These are phyloP conservation scores for Aphelenchoides avenae DNA, from an alignment of 1,140 invertebrate genomes.

Conservation along the genomic window DNA sequence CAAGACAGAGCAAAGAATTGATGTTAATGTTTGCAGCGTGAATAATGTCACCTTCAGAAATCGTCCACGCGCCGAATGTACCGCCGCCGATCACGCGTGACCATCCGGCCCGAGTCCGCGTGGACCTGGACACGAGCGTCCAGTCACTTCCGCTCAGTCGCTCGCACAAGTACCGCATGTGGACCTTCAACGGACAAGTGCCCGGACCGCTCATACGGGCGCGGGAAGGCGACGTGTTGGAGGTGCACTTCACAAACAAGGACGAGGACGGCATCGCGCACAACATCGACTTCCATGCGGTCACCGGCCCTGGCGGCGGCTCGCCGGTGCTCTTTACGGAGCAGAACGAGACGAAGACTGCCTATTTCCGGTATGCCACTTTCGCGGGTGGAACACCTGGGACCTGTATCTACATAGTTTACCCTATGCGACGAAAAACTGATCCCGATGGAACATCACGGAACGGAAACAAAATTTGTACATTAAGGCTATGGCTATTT, in stretches of 20 bases:
- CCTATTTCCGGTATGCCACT: no score
- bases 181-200: constrained; percentile 13
- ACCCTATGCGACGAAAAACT: no score
- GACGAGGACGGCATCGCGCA: constrained; percentile 12
- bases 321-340: background rate
- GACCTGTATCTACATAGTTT: no score
- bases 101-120: constrained; percentile 12
- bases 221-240: constrained; percentile 16
- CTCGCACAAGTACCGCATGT: constrained; percentile 16
- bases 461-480: no score
- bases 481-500: no score
- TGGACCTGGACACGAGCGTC: constrained; percentile 12
- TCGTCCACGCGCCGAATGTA: constrained; percentile 14
- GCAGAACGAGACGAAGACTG: no score
- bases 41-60: no score
- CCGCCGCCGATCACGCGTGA: constrained; percentile 16
- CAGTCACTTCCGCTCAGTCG: background rate
- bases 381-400: no score
- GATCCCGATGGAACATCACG: no score
- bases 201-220: constrained; percentile 22
- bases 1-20: no score
- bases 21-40: no score
- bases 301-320: constrained; percentile 10
- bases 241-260: constrained; percentile 15
- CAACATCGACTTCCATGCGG: constrained; percentile 20